Evolutionary conservation across 1,140 invertebrate genomes (phyloP), one percentile per base, ranked within the genome.

Genomic region (Cyphomyrmex costatus): DNA sequence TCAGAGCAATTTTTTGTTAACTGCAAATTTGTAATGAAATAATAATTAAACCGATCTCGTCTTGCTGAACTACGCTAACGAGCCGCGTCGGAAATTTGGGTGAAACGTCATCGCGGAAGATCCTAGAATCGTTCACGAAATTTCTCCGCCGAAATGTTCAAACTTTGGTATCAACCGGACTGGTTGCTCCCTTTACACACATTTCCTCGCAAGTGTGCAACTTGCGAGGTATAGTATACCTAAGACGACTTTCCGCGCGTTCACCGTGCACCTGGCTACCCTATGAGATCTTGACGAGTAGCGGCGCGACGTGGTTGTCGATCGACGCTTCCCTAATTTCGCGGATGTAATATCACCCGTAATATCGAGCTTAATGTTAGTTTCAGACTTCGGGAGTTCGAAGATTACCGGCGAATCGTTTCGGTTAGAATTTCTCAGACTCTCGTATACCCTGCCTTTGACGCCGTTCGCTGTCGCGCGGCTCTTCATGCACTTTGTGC

Each of bases 361-460:
- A 87, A 87, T 87, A 77, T 85, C 80, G 70, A 33, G 60, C 80
- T 87, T 87, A 84, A 68, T 80, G 51, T 66, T 49, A 66, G 84
- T 88, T 80, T 42, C 71, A 78, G 58, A 86, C 27, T 82, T 51
- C 5, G 61, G 6, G 42, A 89, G 76, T 71, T 76, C 19, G 53
- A 56, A 68, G 84, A 88, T 89, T 86, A 88, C 68, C 51, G 65
- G 74, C 21, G 36, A 89, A 89, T 86, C 70, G 86, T 89, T 83
- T 66, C 24, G 19, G 33, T 51, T 36, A 56, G 70, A 88, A 85
- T 88, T 73, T 77, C 78, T 71, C 53, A 21, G 24, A 24, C n/a
- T 2, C 36, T 53, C 33, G 36, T 68, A 27, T 71, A 46, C 53
- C 51, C 36, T 30, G 61, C 53, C 87, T 88, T 88, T 85, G 86